A percentile compares a stretch with the other conserved stretches of the same genome.
These are phyloP conservation scores for Seriola rivoliana DNA, from an alignment of 2,113 vertebrate genomes.

Conservation along the genomic window DNA sequence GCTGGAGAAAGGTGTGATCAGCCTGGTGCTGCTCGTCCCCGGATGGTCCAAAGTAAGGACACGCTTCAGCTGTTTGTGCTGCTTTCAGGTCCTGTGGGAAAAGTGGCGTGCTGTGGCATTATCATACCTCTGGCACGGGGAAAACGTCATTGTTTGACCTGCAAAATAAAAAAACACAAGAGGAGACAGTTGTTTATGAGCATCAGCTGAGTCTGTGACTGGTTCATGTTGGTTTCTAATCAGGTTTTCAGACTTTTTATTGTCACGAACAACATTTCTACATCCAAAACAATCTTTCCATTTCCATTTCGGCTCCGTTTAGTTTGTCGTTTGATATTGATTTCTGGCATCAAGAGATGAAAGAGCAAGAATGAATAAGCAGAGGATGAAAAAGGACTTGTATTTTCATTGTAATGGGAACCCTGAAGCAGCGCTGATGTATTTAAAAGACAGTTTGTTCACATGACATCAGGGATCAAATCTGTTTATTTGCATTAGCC, in stretches of 20 bases:
- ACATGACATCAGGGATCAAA: background rate
- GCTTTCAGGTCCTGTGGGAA: background rate
- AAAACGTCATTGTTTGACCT: background rate
- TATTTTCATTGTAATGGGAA: conserved; percentile 19
- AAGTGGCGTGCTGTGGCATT: background rate
- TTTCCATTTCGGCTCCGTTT: background rate
- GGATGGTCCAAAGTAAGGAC: conserved; percentile 85
- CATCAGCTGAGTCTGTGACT: no score
- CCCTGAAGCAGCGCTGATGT: background rate
- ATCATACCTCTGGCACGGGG: background rate
- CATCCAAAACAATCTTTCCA: no score
- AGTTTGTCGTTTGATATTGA: background rate
- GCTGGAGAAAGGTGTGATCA: conserved; percentile 85
- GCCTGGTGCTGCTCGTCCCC: conserved; percentile 84
- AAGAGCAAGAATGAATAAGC: conserved; percentile 23
- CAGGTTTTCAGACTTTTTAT: background rate
- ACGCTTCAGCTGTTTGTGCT: background rate
- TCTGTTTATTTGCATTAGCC: conserved; percentile 24
- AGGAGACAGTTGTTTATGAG: no score
- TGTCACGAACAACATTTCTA: background rate
- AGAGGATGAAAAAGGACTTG: background rate
- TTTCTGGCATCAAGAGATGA: background rate
- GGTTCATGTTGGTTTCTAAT: no score
- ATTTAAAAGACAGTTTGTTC: conserved; percentile 21
- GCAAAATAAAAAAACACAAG: background rate